Evolutionary conservation across 2,797 vertebrate genomes (phyloP).

Genomic region (Pseudochirops cupreus): DNA sequence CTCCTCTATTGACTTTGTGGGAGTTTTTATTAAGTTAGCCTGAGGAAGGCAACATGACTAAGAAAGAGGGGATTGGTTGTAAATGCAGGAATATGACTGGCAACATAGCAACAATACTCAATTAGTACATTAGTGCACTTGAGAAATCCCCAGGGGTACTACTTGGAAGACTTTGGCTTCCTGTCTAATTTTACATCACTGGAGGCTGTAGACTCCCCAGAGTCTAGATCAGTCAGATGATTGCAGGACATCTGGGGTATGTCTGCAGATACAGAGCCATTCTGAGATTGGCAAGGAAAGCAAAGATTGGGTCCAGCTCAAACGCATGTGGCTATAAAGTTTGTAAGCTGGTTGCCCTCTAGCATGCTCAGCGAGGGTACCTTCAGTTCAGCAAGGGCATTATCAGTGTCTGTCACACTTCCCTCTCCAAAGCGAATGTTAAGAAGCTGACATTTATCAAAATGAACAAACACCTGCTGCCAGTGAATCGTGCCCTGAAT

Average conservation of each 20-base stretch:
- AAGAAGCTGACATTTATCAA: slow-evolving; percentile 63
- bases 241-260: slow-evolving; percentile 62
- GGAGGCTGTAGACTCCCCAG: slow-evolving; percentile 52
- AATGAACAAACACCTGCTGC: slow-evolving; percentile 56
- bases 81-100: slow-evolving; percentile 22
- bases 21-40: slow-evolving; percentile 43
- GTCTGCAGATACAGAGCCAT: slow-evolving; percentile 40
- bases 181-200: slow-evolving; percentile 44
- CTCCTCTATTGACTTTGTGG: not conserved
- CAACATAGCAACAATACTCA: slow-evolving; percentile 33
- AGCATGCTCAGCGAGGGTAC: not conserved
- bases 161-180: slow-evolving; percentile 56
- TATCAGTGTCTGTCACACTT: slow-evolving; percentile 35
- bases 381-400: slow-evolving; percentile 28
- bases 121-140: slow-evolving; percentile 59
- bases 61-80: slow-evolving; percentile 31
- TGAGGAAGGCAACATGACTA: slow-evolving; percentile 50
- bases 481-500: slow-evolving; percentile 41
- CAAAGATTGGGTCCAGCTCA: not conserved
- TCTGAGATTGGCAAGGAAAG: slow-evolving; percentile 30
- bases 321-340: not conserved
- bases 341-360: not conserved
- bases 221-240: slow-evolving; percentile 55
- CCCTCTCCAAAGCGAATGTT: slow-evolving; percentile 42
- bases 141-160: slow-evolving; percentile 40